phyloP scores from a whole-genome alignment of 2,888 invertebrate species.

The Drosophila quasianomalipes region DNA sequence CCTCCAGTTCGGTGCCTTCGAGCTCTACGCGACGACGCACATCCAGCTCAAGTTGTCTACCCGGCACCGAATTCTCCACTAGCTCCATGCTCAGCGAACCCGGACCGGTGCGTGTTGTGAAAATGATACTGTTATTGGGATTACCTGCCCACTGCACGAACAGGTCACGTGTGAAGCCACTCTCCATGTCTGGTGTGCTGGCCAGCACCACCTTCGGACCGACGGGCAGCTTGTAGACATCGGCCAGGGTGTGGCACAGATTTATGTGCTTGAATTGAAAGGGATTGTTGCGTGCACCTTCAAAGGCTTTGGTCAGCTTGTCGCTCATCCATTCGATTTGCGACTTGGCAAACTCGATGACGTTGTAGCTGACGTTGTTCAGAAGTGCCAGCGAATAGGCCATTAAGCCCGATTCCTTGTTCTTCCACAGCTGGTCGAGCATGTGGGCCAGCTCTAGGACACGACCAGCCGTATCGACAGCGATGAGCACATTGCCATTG shows the following conservation, averaged over 20 bases:
- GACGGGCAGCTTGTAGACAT: slow-evolving; percentile 91
- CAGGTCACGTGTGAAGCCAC: slow-evolving; percentile 97
- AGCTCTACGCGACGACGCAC: slow-evolving; percentile 90
- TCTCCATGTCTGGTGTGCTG: slow-evolving; percentile 97
- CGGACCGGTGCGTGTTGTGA: slow-evolving; percentile 94
- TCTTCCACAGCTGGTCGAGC: slow-evolving; percentile 97
- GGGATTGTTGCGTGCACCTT: slow-evolving; percentile 96
- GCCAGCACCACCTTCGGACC: slow-evolving; percentile 98
- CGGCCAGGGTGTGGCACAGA: slow-evolving; percentile 95
- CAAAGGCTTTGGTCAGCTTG: slow-evolving; percentile 96
- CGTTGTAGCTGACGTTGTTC: slow-evolving; percentile 99
- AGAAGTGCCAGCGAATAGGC: slow-evolving; percentile 97
- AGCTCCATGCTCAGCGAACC: slow-evolving; percentile 93
- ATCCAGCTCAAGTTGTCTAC: slow-evolving; percentile 89
- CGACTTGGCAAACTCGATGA: slow-evolving; percentile 99
- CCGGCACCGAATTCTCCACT: slow-evolving; percentile 91
- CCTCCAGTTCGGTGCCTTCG: slow-evolving; percentile 92
- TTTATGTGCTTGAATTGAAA: slow-evolving; percentile 98
- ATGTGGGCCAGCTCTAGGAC: slow-evolving; percentile 98
- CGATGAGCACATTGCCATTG: slow-evolving; percentile 97
- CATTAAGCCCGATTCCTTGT: slow-evolving; percentile 97
- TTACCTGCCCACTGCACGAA: slow-evolving; percentile 97
- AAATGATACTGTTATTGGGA: slow-evolving; percentile 96
- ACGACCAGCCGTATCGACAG: slow-evolving; percentile 98
- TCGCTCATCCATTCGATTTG: slow-evolving; percentile 99